A percentile compares a stretch with the other conserved stretches of the same genome.
phyloP scores from a whole-genome alignment of 2,797 vertebrate species.

The Sardinella longiceps region DNA sequence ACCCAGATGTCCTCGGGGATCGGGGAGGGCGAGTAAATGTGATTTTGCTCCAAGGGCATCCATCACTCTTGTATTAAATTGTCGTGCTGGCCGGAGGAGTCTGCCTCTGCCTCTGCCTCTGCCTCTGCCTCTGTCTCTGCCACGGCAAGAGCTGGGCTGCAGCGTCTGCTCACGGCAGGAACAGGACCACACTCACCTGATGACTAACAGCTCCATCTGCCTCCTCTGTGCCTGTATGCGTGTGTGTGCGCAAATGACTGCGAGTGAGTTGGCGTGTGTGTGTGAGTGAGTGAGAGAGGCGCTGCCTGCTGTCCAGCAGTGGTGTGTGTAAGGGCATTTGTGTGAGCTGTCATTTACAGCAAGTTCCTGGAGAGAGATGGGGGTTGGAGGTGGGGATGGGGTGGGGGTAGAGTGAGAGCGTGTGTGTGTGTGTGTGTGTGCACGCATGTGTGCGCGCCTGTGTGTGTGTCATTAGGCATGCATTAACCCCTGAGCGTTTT shows the following conservation, averaged over 20 bases:
- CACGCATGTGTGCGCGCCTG: neutral
- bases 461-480: neutral
- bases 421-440: neutral
- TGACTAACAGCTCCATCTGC: neutral
- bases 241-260: neutral
- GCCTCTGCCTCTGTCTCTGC: neutral
- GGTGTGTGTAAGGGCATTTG: neutral
- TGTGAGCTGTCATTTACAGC: neutral
- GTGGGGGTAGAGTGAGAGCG: too few species aligned
- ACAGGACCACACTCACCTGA: neutral
- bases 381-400: neutral
- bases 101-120: neutral
- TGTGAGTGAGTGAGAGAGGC: neutral
- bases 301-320: neutral
- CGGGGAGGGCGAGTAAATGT: neutral
- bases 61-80: neutral
- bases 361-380: neutral
- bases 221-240: neutral
- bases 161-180: neutral
- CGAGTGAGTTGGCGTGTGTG: neutral
- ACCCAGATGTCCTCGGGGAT: neutral
- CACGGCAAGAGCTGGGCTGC: neutral
- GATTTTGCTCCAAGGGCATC: slow-evolving; percentile 21
- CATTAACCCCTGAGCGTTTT: neutral
- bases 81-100: neutral